These are phyloP conservation scores for Chaetura pelagica DNA, from an alignment of 2,113 vertebrate genomes.

Conservation along the genomic window DNA sequence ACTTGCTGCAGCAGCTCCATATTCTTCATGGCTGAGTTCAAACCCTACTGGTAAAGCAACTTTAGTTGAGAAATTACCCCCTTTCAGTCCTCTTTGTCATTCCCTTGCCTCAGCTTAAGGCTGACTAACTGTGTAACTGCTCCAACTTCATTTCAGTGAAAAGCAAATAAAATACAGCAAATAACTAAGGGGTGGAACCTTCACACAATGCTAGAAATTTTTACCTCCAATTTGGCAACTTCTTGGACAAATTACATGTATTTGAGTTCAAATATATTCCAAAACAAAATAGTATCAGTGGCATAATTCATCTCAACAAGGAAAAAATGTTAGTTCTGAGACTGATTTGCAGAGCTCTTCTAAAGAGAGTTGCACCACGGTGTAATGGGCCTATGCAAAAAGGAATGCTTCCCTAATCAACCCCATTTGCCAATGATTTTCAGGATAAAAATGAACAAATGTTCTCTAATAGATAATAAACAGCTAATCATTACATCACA, in stretches of 20 bases:
- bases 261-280: neutral
- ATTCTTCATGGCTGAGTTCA: neutral
- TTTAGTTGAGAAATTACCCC: neutral
- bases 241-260: neutral
- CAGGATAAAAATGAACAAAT: constrained; percentile 33
- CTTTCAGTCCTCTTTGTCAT: neutral
- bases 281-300: neutral
- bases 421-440: constrained; percentile 18
- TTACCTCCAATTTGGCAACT: neutral
- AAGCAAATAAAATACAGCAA: neutral
- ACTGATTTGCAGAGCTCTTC: neutral
- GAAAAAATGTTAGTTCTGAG: neutral
- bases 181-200: neutral
- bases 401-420: neutral
- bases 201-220: neutral
- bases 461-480: constrained; percentile 17
- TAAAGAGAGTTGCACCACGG: neutral
- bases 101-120: neutral
- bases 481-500: constrained; percentile 46
- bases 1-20: too few species aligned
- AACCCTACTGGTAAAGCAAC: neutral
- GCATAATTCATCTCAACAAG: neutral
- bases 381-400: neutral
- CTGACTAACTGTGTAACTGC: neutral
- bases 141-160: neutral